These are phyloP conservation scores for Eupsittula cactorum DNA, from an alignment of 2,113 vertebrate species.

Conservation along the genomic window DNA sequence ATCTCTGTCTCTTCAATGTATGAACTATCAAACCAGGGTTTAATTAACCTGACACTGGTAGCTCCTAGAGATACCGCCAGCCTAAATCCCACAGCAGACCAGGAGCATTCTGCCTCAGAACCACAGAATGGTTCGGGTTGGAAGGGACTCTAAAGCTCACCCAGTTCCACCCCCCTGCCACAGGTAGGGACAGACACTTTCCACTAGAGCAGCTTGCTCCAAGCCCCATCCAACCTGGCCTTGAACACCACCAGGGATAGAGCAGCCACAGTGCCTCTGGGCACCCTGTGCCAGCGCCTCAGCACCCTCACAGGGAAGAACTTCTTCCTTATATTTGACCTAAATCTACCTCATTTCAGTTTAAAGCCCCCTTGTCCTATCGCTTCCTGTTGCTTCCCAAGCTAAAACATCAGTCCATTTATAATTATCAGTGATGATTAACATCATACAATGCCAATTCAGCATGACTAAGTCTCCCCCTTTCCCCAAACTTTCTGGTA, in stretches of 20 bases:
- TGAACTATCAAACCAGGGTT: neutral
- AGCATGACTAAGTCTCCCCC: neutral
- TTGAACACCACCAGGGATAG: neutral
- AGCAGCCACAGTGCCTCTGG: neutral
- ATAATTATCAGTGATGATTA: neutral
- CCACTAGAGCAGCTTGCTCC: rapidly evolving
- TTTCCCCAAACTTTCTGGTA: neutral
- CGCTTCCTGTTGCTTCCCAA: neutral
- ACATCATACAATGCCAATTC: neutral
- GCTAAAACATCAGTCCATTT: neutral
- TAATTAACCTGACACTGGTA: neutral
- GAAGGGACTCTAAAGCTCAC: neutral
- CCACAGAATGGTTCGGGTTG: neutral
- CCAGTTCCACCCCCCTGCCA: neutral
- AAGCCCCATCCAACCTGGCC: rapidly evolving
- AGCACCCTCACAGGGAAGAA: rapidly evolving
- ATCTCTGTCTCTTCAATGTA: neutral
- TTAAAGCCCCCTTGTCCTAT: neutral
- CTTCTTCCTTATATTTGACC: neutral
- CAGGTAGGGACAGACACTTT: neutral
- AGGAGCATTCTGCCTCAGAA: neutral
- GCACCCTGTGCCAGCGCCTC: neutral
- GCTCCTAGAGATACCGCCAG: neutral
- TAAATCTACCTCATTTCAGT: neutral
- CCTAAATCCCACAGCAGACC: neutral